Conservation (phyloP, 2,797 vertebrate genomes). For the Tadarida brasiliensis region DNA sequence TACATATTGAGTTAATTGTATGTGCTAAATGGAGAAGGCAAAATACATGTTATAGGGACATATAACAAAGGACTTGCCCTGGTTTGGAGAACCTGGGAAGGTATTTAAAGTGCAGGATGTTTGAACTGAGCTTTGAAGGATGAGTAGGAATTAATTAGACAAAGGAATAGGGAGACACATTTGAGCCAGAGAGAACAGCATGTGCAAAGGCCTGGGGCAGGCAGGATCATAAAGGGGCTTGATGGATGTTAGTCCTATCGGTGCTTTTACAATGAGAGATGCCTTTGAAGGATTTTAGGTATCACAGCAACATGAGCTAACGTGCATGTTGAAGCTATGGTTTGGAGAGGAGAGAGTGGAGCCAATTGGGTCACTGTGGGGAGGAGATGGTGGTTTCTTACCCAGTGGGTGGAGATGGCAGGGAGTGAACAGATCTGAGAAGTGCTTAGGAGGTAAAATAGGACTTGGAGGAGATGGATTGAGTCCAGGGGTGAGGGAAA, state of each 20-base stretch:
- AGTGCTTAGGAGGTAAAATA: neutral
- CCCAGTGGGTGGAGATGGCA: neutral
- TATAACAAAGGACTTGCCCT: neutral
- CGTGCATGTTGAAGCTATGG: neutral
- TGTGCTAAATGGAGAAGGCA: neutral
- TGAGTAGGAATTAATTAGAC: neutral
- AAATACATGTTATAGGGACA: neutral
- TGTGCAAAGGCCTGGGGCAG: neutral
- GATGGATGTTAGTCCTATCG: neutral
- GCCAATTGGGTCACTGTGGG: no score
- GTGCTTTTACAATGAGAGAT: neutral
- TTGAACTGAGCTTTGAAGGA: slow-evolving; percentile 33
- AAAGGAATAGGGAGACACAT: neutral
- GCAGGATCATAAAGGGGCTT: neutral
- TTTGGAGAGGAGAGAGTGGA: neutral
- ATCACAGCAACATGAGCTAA: neutral
- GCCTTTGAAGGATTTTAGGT: neutral
- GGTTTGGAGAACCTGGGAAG: neutral
- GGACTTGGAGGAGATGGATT: neutral
- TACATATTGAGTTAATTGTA: neutral
- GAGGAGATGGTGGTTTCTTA: neutral
- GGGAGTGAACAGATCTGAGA: neutral
- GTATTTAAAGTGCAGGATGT: slow-evolving; percentile 10
- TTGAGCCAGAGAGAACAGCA: neutral
- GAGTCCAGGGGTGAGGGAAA: neutral